Evolutionary conservation across 2,113 vertebrate species (phyloP).

Genomic region (Jaculus jaculus): DNA sequence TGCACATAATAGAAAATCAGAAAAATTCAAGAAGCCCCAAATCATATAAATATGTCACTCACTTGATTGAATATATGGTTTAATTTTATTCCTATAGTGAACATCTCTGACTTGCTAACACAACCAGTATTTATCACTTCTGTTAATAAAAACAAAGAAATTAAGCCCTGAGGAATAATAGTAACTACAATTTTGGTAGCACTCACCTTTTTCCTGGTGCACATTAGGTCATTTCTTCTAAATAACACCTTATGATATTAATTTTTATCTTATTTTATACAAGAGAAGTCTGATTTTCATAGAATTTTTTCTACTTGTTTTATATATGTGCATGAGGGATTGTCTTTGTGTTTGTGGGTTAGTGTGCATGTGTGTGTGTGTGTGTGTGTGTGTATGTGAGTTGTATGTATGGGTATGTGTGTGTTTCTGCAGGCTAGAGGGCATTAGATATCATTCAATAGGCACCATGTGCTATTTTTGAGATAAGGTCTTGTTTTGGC

Average conservation of each 20-base stretch:
- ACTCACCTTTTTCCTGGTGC: neutral
- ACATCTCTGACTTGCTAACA: neutral
- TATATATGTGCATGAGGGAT: too few relatives aligned
- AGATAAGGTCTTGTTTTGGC: too few relatives aligned
- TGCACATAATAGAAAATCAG: neutral
- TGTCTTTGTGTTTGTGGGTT: too few relatives aligned
- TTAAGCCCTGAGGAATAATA: neutral
- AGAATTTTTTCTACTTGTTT: too few relatives aligned
- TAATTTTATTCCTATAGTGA: neutral
- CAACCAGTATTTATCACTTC: neutral
- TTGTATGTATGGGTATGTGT: too few relatives aligned
- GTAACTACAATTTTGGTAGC: neutral
- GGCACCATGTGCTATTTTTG: too few relatives aligned
- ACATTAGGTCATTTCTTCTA: neutral
- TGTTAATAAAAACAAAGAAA: conserved; percentile 28
- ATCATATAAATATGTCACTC: neutral
- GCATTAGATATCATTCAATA: too few relatives aligned
- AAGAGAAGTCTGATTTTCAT: neutral
- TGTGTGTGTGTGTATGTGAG: too few relatives aligned
- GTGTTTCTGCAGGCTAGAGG: too few relatives aligned
- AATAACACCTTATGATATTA: neutral
- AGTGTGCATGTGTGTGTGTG: too few relatives aligned
- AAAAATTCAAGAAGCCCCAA: neutral
- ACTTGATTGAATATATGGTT: neutral
- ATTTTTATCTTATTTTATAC: conserved; percentile 6